Evolutionary conservation across 2,113 vertebrate species (phyloP), one percentile per base, ranked within the genome.

Genomic region (Setophaga petechia): DNA sequence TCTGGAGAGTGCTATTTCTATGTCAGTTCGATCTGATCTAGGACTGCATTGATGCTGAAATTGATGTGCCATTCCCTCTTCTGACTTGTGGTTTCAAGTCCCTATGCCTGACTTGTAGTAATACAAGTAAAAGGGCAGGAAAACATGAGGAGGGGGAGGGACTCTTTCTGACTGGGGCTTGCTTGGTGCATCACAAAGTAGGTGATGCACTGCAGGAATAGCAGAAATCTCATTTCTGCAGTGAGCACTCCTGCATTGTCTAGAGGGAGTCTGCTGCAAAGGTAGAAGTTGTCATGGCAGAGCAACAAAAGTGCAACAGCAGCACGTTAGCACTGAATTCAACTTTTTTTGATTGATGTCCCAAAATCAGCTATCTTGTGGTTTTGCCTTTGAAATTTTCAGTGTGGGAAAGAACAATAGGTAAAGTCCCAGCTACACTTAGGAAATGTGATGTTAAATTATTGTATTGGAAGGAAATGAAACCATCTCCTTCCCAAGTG

Each of bases 111-210:
- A 57, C 22, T 84, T 0, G 0, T 8, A 33, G n/a, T 20, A 44
- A 52, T 20, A 11, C 24, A 66, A 69, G 28, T 18, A 27, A 67
- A 81, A 80, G 10, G 20, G 31, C 23, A 77, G 17, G 12, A 71
- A 89, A 83, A n/a, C 30, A n/a, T 2, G 6, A n/a, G 33, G 8
- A 6, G 4, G 2, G 10, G 4, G 21, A 49, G 7, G 1, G 17
- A 51, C 2, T 10, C 15, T 13, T 78, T 59, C 65, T 67, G 47
- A 11, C 3, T 35, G 25, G 8, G 11, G 1, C 3, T 75, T 25
- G 20, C 39, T 13, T 46, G 43, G 15, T 44, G 22, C 46, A 54
- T 37, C 44, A 69, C 41, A 31, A 63, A 54, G 6, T 1, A 68
- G 22, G 18, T 35, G 49, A 55, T 2, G 3, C 2, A 7, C 21